Evolutionary conservation across 2,888 invertebrate genomes (phyloP), one percentile per base, ranked within the genome.

Genomic region (Corythucha ciliata): DNA sequence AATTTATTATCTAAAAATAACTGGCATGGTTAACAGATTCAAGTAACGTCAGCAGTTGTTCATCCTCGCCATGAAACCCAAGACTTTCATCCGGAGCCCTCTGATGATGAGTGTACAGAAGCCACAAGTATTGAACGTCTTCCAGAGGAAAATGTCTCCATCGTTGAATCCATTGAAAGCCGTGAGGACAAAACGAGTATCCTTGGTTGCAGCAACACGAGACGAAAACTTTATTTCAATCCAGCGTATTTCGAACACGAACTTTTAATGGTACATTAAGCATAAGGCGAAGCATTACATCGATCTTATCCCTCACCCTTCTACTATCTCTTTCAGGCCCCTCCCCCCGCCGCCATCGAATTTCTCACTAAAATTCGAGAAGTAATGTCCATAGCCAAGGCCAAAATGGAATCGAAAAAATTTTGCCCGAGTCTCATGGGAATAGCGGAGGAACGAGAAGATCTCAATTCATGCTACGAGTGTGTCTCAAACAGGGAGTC

Each of bases 211-310:
- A 79, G 78, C 22, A 58, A 59, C 42, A 80, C 81, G 1, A 73
- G 88, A 48, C 75, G 83, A 58, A 88, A 89, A 64, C 72, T 90
- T 2, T 90, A 88, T 65, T 90, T 90, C 64, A 90, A 89, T 67
- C 89, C 89, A 0, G 89, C 90, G 6, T 92, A 90, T 66, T 90
- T 92, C 64, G 91, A 92, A 66, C 84, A 85, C 22, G 85, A 90
- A 60, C 67, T 89, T 40, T 74, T 92, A 66, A 73, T 82, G 72
- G 88, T 88, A 72, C 52, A 50, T 45, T 1, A 40, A 21, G n/a
- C 8, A 40, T n/a, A n/a, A n/a, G 18, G 8, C 7, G 18, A 16
- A 16, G n/a, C 14, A 10, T n/a, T 6, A 16, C 18, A 10, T 16
- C 36, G n/a, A 10, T 7, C 7, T 36, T 36, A 10, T 36, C 7